Percentiles rank a stretch among this genome's conserved stretches.
phyloP scores from a whole-genome alignment of 2,113 vertebrate genomes.

The Pseudolaguvia tuberculata region DNA sequence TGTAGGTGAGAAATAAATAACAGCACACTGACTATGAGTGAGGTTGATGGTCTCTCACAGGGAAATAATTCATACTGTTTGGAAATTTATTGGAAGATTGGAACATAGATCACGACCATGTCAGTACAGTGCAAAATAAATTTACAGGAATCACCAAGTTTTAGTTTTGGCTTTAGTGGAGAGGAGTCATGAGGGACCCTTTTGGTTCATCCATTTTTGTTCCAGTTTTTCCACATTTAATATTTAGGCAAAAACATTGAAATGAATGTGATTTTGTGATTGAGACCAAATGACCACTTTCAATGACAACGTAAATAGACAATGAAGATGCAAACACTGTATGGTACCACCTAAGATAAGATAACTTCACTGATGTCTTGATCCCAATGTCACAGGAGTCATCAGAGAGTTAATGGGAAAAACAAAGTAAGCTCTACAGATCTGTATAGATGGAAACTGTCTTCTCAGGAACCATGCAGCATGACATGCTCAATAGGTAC shows the following conservation, averaged over 20 bases:
- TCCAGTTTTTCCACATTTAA: constrained; percentile 22
- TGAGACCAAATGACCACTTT: constrained; percentile 25
- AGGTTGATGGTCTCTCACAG: constrained; percentile 41
- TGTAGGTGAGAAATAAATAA: constrained; percentile 32
- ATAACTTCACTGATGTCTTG: background rate
- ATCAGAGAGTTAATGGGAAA: constrained; percentile 83
- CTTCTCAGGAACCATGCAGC: constrained; percentile 94
- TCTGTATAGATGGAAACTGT: constrained; percentile 98
- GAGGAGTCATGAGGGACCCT: constrained; percentile 29
- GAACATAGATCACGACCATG: constrained; percentile 33
- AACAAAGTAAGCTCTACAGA: constrained; percentile 89
- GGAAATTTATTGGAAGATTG: constrained; percentile 34
- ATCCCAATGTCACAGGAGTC: constrained; percentile 68
- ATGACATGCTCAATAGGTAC: constrained; percentile 94
- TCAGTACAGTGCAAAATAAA: constrained; percentile 45
- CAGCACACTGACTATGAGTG: constrained; percentile 28
- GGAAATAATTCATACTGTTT: constrained; percentile 56
- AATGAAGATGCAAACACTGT: constrained; percentile 4
- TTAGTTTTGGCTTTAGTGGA: constrained; percentile 31
- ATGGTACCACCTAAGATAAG: constrained; percentile 18
- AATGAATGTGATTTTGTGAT: no score
- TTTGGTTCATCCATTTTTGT: constrained; percentile 24
- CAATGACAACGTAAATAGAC: constrained; percentile 11
- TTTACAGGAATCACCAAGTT: constrained; percentile 43
- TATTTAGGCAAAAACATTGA: constrained; percentile 21